Base-by-base conservation (phyloP, 64 coral and sea anemone genomes). In the Pocillopora verrucosa region DNA sequence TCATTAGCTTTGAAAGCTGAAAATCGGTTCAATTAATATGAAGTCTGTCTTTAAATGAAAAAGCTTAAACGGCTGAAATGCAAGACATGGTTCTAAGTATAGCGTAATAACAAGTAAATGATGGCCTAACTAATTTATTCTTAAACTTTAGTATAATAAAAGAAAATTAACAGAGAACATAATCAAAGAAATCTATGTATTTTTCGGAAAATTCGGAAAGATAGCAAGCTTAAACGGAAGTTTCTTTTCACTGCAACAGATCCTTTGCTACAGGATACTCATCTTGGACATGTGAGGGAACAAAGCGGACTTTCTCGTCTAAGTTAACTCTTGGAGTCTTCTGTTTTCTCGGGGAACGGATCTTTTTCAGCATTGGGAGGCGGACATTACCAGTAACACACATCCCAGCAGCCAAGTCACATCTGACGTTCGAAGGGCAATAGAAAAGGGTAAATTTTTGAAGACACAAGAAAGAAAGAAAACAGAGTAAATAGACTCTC, bases 321-420 rank as follows among this genome's bases (percentile, higher is more conserved):
- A 72, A 13, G 64, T 70, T 72, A 11, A 57, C 64, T 6, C 25
- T 41, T 30, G 56, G 20, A 10, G 63, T 22, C 36, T 70, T 85
- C 15, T 41, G 64, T 19, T 13, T 63, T 1, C 64, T 63, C 25
- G 82, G 0, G 4, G 82, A 57, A 14, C 56, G 69, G 11, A 19
- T 85, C 37, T 72, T 85, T 65, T n/a, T 57, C 82, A 85, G 64
- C 82, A 85, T 57, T 16, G 82, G 82, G 57, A 85, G 19, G 61
- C 38, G 82, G 16, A 58, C 63, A 25, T n/a, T 30, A 25, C 65
- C 45, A 38, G 61, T 36, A 2, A 30, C 11, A 22, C 82, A 85
- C 45, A 22, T 85, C n/a, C 57, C 19, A 0, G 82, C 45, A 0
- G 16, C 41, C 13, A 56, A 4, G 37, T 85, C 82, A 56, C 82